Conservation (phyloP, 2,113 vertebrate genomes). For the Coreoperca whiteheadi region DNA sequence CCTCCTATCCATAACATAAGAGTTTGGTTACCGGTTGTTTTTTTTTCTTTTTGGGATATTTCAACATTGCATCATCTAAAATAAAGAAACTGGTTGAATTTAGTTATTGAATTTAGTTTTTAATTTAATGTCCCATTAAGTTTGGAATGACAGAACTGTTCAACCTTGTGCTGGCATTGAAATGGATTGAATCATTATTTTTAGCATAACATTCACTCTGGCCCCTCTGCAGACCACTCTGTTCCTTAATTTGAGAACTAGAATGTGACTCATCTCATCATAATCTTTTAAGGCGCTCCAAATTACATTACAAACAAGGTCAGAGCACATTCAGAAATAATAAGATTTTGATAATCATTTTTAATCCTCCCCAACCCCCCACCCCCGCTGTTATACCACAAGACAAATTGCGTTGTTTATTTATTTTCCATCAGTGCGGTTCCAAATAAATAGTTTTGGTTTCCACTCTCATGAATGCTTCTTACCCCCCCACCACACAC, state of each 20-base stretch:
- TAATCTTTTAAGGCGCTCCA: slow-evolving; percentile 76
- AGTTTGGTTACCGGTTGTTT: neutral
- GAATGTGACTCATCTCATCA: slow-evolving; percentile 69
- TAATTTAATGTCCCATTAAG: neutral
- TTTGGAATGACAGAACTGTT: slow-evolving; percentile 35
- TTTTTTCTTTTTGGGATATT: neutral
- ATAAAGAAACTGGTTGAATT: slow-evolving; percentile 6
- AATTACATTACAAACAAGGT: slow-evolving; percentile 78
- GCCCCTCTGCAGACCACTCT: slow-evolving; percentile 35
- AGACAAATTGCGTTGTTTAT: slow-evolving; percentile 62
- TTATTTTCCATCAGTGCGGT: slow-evolving; percentile 55
- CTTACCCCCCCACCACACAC: neutral
- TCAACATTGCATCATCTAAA: neutral
- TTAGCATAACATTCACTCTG: slow-evolving; percentile 34
- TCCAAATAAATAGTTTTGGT: slow-evolving; percentile 57
- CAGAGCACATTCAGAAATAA: slow-evolving; percentile 72
- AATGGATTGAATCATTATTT: slow-evolving; percentile 52
- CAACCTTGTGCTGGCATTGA: slow-evolving; percentile 61
- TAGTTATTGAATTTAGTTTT: too few relatives aligned
- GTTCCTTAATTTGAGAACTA: slow-evolving; percentile 53
- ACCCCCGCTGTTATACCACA: slow-evolving; percentile 38
- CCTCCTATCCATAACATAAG: neutral
- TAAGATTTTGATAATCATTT: slow-evolving; percentile 71
- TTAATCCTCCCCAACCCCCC: slow-evolving; percentile 60
- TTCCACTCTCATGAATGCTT: slow-evolving; percentile 41